Percentiles rank a stretch among this genome's conserved stretches.
Evolutionary conservation across 1,140 invertebrate species (phyloP).

Genomic region (Penaeus chinensis): DNA sequence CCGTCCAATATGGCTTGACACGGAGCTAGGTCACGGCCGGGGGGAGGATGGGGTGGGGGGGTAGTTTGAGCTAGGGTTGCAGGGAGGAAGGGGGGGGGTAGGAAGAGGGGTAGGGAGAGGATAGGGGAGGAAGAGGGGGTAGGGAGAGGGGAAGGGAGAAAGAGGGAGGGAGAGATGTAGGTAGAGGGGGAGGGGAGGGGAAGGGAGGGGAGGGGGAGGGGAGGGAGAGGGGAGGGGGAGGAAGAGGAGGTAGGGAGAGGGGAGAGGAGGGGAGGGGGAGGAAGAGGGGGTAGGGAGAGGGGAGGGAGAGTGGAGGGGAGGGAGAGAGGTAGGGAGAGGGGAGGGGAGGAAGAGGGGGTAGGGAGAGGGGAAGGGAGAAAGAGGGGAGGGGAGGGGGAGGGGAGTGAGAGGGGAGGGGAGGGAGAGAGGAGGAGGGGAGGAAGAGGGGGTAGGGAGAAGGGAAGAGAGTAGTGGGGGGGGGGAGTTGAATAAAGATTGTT

Average conservation of each 20-base stretch:
- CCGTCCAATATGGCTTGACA: too few species aligned
- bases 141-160: background rate
- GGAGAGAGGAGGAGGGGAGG: background rate
- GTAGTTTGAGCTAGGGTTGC: too few species aligned
- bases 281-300: background rate
- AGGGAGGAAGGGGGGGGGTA: too few species aligned
- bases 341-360: background rate
- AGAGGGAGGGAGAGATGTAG: background rate
- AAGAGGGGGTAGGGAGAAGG: background rate
- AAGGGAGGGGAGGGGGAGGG: background rate
- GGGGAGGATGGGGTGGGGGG: too few species aligned
- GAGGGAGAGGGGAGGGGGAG: background rate
- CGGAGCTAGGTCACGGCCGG: too few species aligned
- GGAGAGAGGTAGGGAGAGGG: background rate
- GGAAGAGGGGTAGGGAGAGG: too few species aligned
- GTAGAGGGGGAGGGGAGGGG: background rate
- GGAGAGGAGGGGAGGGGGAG: background rate
- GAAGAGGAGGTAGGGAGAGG: background rate
- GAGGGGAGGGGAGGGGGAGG: background rate
- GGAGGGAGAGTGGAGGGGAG: background rate
- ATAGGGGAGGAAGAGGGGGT: background rate
- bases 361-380: background rate
- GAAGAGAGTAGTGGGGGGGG: too few species aligned
- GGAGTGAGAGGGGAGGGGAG: background rate
- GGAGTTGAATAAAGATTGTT: too few species aligned